Conservation (phyloP, 2,888 invertebrate genomes). For the Dexiosoma caninum region DNA sequence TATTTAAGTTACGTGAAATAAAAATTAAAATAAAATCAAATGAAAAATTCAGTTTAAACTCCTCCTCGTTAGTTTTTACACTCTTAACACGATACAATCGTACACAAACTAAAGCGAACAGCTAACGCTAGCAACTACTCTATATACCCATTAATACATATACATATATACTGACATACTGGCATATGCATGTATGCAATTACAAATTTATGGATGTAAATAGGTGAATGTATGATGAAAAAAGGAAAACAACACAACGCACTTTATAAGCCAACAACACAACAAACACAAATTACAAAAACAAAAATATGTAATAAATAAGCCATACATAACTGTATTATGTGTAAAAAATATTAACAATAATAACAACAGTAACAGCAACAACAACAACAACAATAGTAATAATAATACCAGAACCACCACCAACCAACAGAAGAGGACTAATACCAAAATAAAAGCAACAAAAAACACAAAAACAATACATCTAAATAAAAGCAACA, state of each 20-base stretch:
- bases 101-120: slow-evolving; percentile 25
- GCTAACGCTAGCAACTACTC: not conserved
- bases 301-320: not conserved
- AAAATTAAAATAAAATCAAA: slow-evolving; percentile 15
- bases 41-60: slow-evolving; percentile 51
- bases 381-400: not conserved
- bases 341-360: slow-evolving; percentile 57
- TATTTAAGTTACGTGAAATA: slow-evolving; percentile 15
- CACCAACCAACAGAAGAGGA: slow-evolving; percentile 30
- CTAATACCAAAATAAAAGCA: slow-evolving; percentile 16
- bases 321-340: slow-evolving; percentile 58
- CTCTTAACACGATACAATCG: slow-evolving; percentile 22
- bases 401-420: slow-evolving; percentile 12
- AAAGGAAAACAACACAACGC: no score
- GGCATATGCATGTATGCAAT: not conserved
- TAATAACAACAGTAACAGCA: slow-evolving; percentile 11
- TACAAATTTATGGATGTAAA: no score
- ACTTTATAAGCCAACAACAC: slow-evolving; percentile 25
- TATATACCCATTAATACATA: not conserved
- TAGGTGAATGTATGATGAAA: no score
- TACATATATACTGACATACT: not conserved
- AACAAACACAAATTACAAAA: not conserved
- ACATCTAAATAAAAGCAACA: slow-evolving; percentile 46
- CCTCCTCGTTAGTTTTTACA: slow-evolving; percentile 56
- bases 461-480: slow-evolving; percentile 15